Conservation (phyloP, 2,888 invertebrate species). For the Leptothorax acervorum region DNA sequence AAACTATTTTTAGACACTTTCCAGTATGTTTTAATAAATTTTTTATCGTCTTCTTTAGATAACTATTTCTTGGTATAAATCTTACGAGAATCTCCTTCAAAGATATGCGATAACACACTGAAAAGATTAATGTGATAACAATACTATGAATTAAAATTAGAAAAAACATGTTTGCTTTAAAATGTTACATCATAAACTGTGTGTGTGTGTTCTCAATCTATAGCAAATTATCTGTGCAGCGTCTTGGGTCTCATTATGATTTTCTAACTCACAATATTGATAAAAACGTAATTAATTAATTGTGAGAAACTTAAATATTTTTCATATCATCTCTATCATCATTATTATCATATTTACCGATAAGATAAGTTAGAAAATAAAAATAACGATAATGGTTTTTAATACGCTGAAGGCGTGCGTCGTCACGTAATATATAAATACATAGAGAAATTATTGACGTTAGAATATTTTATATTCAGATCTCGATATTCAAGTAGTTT, state of each 20-base stretch:
- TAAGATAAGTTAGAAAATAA: constrained; percentile 8
- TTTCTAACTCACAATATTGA: background rate
- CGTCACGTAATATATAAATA: background rate
- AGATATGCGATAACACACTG: background rate
- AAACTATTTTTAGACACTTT: background rate
- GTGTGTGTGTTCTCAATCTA: no score
- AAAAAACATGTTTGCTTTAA: background rate
- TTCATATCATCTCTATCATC: background rate
- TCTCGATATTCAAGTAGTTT: background rate
- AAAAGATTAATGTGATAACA: background rate
- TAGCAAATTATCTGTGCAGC: background rate
- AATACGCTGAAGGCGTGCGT: background rate
- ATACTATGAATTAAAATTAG: background rate
- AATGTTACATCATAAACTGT: background rate
- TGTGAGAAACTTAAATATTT: background rate
- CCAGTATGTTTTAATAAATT: background rate
- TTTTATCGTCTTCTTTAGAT: background rate
- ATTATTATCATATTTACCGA: background rate
- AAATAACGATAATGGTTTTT: background rate
- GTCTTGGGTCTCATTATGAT: background rate
- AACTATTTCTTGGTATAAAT: background rate
- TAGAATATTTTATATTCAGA: background rate
- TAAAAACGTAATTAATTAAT: background rate
- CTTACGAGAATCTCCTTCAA: background rate
- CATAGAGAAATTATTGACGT: background rate